Evolutionary conservation across 2,888 invertebrate species (phyloP), one percentile per base, ranked within the genome.

Genomic region (Epistrophe grossulariae): DNA sequence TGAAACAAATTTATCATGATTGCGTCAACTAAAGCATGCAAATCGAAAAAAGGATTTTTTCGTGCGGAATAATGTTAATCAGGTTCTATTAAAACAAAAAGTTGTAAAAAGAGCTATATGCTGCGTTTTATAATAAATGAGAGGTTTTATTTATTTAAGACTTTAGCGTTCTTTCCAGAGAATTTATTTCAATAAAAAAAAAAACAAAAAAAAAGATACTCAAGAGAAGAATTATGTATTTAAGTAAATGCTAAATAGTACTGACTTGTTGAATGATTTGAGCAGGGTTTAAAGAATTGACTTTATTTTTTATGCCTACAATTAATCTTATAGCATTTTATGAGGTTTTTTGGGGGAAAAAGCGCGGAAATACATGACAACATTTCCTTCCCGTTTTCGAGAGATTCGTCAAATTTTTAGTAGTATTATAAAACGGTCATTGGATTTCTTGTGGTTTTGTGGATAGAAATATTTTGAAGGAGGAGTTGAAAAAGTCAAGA

Each of bases 41-140:
- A 50, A 68, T 68, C 28, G 35, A n/a, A 50, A 50, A 24, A 68
- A 38, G 35, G 28, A 50, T 35, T 17, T 68, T 68, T 35, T 38
- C 31, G 35, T 68, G 68, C 35, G 50, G 68, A 50, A 68, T 68
- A 68, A 68, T 50, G 15, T 19, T 50, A 68, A 68, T 68, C 45
- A 50, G 35, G 31, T 50, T 66, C 13, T 35, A 31, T 66, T 48
- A 35, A 66, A 66, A 9, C 13, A 7, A 48, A n/a, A 66, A 66
- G 35, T 66, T 19, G 7, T 0, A 50, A 31, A 43, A 62, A n/a
- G n/a, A 35, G 35, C 59, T 59, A n/a, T n/a, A n/a, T 19, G 17
- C 13, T 62, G 62, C 24, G 17, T 17, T 62, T n/a, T n/a, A n/a
- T 28, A 24, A 24, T 24, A 62, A 43, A 62, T 40, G 19, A 43